Base-by-base conservation (phyloP, 2,113 vertebrate species). In the Holacanthus passer region DNA sequence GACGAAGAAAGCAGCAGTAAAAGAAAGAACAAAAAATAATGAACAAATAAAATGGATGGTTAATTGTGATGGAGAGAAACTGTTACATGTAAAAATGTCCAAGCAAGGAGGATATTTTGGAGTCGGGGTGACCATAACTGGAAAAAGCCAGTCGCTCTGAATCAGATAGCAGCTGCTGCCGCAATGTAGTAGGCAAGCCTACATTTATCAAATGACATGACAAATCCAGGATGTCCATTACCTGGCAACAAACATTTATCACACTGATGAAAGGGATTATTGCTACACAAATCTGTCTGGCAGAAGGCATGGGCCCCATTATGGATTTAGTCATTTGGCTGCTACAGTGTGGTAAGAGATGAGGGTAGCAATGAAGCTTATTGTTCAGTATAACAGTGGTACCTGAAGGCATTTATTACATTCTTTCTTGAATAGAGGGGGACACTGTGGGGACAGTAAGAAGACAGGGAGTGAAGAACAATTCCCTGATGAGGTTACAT, bases 401-500 rank as follows among this genome's bases (percentile, higher is more conserved):
- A 96, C 95, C 95, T 96, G 95, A 95, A 96, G 91, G 95, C 92
- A 96, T 96, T 96, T 94, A 96, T 95, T 94, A 95, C 95, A 96
- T 96, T 96, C 95, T 96, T 96, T 96, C 95, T 96, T 92, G 95
- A 96, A 94, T 96, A 96, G 90, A 96, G 95, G 56, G 95, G 95
- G 64, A 95, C 95, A 94, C 95, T 96, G 94, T 94, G 87, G 95
- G 94, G 85, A 95, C 90, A 95, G 89, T 88, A 94, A 95, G 83
- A 94, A 92, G 85, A 94, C 87, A 84, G 87, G 84, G 81, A 80
- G 85, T 90, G 59, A 95, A 86, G 72, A 88, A 77, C 81, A 93
- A 24, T 79, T 88, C 81, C 78, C 80, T 31, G 76, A 3, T 53
- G 32, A 37, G 48, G 56, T 74, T 27, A 84, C 19, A 3, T 85